A percentile compares a stretch with the other conserved stretches of the same genome.
These are phyloP conservation scores for Mystacornis crossleyi DNA, from an alignment of 2,113 vertebrate species.

Conservation along the genomic window DNA sequence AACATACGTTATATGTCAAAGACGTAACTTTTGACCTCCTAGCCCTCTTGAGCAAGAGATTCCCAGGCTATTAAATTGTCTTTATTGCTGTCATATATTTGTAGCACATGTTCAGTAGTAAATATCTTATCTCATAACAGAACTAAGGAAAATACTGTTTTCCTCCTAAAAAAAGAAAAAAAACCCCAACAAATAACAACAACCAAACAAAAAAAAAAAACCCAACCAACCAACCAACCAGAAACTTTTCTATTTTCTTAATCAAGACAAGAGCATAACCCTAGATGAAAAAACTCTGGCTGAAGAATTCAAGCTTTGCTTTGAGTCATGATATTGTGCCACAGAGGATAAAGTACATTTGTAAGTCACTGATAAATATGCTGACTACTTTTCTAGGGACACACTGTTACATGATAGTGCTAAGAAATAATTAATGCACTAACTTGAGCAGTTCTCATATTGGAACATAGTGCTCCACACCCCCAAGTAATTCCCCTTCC, in stretches of 20 bases:
- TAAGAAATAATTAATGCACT: background rate
- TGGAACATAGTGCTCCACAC: background rate
- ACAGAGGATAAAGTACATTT: background rate
- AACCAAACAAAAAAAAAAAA: background rate
- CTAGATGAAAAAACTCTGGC: background rate
- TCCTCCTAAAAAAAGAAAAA: background rate
- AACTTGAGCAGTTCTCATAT: background rate
- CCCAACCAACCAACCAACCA: background rate
- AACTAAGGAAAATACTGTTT: background rate
- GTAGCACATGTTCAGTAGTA: background rate
- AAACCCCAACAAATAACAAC: background rate
- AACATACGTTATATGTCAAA: background rate
- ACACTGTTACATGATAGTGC: background rate
- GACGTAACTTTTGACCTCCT: background rate
- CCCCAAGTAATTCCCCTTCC: background rate
- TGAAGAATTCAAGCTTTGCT: background rate
- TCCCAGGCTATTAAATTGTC: constrained; percentile 58
- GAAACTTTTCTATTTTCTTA: background rate
- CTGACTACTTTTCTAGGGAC: background rate
- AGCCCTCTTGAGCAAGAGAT: constrained; percentile 13
- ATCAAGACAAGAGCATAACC: background rate
- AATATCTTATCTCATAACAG: background rate
- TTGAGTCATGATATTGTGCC: background rate
- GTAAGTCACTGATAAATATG: background rate
- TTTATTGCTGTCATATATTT: constrained; percentile 31